phyloP scores from a whole-genome alignment of 2,797 vertebrate genomes.

The Varecia variegata region DNA sequence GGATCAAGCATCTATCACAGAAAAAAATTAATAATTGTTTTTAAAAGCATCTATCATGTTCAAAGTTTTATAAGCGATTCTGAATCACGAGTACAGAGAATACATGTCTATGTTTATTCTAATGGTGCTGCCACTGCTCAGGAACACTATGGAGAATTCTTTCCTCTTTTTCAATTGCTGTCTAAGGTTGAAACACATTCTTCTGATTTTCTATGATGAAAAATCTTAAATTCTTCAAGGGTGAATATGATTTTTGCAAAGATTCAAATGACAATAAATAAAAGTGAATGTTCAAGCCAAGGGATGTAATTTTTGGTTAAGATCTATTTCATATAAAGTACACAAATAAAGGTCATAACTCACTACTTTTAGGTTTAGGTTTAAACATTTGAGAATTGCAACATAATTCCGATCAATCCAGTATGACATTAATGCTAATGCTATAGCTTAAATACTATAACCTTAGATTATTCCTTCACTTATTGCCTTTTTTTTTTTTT shows the following conservation, averaged over 20 bases:
- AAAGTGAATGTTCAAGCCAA: not conserved
- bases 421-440: not conserved
- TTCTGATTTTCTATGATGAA: not conserved
- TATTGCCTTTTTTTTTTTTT: not conserved
- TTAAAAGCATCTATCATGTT: not conserved
- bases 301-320: conserved; percentile 17
- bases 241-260: not conserved
- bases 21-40: no score
- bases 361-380: not conserved
- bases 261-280: conserved; percentile 6
- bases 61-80: not conserved
- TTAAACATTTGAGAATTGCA: not conserved
- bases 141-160: not conserved
- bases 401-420: conserved; percentile 14
- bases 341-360: not conserved
- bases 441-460: not conserved
- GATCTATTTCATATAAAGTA: conserved; percentile 28
- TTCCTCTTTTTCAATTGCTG: not conserved
- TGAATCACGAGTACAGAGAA: not conserved
- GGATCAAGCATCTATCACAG: not conserved
- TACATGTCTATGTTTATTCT: not conserved
- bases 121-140: not conserved
- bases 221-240: not conserved
- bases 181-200: not conserved
- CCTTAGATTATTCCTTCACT: not conserved